phyloP scores from a whole-genome alignment of 2,113 vertebrate species.

The Aegypius monachus region DNA sequence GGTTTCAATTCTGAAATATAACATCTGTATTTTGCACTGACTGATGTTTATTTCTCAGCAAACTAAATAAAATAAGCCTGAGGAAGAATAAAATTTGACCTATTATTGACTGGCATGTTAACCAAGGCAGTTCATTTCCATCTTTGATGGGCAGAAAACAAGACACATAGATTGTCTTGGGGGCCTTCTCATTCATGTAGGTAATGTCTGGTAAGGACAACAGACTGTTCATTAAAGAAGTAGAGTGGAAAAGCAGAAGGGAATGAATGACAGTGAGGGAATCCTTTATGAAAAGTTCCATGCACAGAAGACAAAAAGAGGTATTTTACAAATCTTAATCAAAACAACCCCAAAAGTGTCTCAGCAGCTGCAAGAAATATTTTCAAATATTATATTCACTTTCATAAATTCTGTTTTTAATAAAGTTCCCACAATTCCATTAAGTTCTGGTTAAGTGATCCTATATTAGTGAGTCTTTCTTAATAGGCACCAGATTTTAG shows the following conservation, averaged over 20 bases:
- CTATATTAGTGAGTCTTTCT: neutral
- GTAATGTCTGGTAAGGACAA: neutral
- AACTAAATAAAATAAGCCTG: slow-evolving; percentile 22
- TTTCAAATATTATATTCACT: neutral
- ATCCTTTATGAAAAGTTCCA: neutral
- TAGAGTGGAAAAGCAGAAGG: neutral
- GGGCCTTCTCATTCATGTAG: neutral
- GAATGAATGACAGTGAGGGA: neutral
- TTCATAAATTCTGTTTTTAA: neutral
- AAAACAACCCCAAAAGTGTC: neutral
- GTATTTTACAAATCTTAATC: neutral
- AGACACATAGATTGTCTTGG: neutral
- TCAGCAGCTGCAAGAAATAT: neutral
- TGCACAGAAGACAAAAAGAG: neutral
- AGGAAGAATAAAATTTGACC: slow-evolving; percentile 53
- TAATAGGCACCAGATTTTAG: neutral
- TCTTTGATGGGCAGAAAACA: neutral
- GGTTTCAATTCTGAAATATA: slow-evolving; percentile 11
- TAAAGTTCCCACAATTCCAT: neutral
- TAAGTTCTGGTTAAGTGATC: neutral
- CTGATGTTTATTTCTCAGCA: slow-evolving; percentile 11
- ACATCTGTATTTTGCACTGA: neutral
- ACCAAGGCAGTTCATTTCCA: slow-evolving; percentile 45
- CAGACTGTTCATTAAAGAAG: neutral
- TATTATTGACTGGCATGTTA: slow-evolving; percentile 56